phyloP scores from a whole-genome alignment of 2,797 vertebrate species.

The Pseudochromis fuscus region DNA sequence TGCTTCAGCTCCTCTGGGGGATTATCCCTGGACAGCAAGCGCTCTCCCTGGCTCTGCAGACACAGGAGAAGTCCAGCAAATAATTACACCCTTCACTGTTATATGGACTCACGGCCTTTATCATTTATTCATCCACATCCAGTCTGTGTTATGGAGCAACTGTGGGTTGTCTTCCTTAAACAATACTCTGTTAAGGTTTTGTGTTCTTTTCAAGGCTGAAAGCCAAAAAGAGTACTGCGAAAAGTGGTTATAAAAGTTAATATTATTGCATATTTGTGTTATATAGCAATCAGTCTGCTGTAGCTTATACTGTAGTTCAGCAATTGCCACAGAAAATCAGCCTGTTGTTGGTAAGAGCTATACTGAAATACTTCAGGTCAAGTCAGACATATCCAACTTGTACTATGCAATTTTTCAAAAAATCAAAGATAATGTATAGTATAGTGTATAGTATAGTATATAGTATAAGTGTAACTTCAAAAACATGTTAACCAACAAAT shows the following conservation, averaged over 20 bases:
- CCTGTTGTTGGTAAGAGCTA: background rate
- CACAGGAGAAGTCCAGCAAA: slow-evolving; percentile 28
- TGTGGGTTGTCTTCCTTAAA: slow-evolving; percentile 4
- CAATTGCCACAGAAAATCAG: background rate
- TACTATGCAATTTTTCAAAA: background rate
- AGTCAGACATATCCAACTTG: background rate
- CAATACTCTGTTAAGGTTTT: background rate
- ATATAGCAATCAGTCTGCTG: background rate
- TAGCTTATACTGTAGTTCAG: background rate
- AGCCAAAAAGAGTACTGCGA: too few species aligned
- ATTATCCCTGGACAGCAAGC: slow-evolving; percentile 94
- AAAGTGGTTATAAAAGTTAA: too few species aligned
- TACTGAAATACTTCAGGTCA: background rate
- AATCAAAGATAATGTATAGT: background rate
- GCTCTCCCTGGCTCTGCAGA: slow-evolving; percentile 92
- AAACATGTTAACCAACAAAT: background rate
- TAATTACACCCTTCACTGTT: slow-evolving; percentile 18
- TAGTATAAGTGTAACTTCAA: background rate
- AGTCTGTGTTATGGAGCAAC: background rate
- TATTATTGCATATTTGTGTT: too few species aligned
- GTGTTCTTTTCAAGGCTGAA: background rate
- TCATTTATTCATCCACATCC: slow-evolving; percentile 14
- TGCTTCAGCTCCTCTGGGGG: slow-evolving; percentile 96
- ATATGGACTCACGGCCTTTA: background rate
- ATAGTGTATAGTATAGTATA: background rate